A percentile compares a stretch with the other conserved stretches of the same genome.
phyloP scores from a whole-genome alignment of 2,113 vertebrate species.

The Atrichornis clamosus region DNA sequence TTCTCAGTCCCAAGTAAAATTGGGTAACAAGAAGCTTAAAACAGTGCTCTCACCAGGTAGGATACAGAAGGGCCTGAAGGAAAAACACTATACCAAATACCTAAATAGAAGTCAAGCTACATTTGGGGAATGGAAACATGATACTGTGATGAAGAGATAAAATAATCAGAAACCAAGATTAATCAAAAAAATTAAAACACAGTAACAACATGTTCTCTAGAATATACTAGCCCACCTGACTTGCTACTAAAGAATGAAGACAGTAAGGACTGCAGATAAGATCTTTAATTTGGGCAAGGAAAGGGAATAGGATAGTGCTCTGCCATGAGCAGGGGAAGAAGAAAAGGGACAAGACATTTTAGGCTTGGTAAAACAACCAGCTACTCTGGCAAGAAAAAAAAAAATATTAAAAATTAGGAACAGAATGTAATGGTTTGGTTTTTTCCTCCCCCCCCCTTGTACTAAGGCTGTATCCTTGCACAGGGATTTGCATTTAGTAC shows the following conservation, averaged over 20 bases:
- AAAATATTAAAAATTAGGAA: slow-evolving; percentile 16
- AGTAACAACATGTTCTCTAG: not conserved
- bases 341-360: not conserved
- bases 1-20: slow-evolving; percentile 5
- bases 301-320: not conserved
- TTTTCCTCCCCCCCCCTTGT: not conserved
- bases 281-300: not conserved
- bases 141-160: not conserved
- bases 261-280: not conserved
- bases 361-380: slow-evolving; percentile 44
- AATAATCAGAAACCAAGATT: not conserved
- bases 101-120: not conserved
- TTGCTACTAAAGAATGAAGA: not conserved
- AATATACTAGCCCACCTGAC: slow-evolving; percentile 32
- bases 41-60: not conserved
- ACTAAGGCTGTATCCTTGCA: not conserved
- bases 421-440: not conserved
- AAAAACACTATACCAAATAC: not conserved
- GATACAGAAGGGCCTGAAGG: not conserved
- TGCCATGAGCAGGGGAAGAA: not conserved
- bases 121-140: not conserved
- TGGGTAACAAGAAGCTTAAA: slow-evolving; percentile 41
- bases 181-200: slow-evolving; percentile 47
- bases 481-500: not conserved
- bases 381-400: slow-evolving; percentile 50